Evolutionary conservation across 2,888 invertebrate species (phyloP).

Genomic region (Stramonita haemastoma): DNA sequence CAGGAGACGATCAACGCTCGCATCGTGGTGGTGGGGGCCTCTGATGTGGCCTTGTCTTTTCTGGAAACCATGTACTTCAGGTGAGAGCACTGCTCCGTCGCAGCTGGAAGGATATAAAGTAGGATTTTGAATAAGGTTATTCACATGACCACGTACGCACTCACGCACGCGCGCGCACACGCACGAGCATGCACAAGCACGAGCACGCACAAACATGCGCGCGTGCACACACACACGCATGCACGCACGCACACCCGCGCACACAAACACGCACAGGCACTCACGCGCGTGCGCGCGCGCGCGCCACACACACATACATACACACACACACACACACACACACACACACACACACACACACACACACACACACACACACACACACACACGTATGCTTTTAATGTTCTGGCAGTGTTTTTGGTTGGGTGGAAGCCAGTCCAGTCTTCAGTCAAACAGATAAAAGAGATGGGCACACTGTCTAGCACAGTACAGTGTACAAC

Average conservation of each 20-base stretch:
- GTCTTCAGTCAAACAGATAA: no score
- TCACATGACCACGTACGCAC: background rate
- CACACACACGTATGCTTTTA: background rate
- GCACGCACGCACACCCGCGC: no score
- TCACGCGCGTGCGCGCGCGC: no score
- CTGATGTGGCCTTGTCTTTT: constrained; percentile 75
- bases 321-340: background rate
- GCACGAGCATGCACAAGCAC: no score
- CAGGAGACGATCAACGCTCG: constrained; percentile 76
- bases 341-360: background rate
- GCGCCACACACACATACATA: no score
- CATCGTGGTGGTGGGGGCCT: constrained; percentile 78
- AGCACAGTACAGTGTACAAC: no score
- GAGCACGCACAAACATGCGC: no score
- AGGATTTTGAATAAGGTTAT: background rate
- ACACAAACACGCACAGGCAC: no score
- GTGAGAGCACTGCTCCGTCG: constrained; percentile 54
- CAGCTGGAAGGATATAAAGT: background rate
- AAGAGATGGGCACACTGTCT: no score
- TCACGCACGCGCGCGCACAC: background rate
- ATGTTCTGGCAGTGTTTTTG: background rate
- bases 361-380: background rate
- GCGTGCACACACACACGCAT: no score
- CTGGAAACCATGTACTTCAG: constrained; percentile 76
- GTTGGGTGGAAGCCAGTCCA: no score